phyloP scores from a whole-genome alignment of 1,140 invertebrate species.

The Drosophila subobscura region DNA sequence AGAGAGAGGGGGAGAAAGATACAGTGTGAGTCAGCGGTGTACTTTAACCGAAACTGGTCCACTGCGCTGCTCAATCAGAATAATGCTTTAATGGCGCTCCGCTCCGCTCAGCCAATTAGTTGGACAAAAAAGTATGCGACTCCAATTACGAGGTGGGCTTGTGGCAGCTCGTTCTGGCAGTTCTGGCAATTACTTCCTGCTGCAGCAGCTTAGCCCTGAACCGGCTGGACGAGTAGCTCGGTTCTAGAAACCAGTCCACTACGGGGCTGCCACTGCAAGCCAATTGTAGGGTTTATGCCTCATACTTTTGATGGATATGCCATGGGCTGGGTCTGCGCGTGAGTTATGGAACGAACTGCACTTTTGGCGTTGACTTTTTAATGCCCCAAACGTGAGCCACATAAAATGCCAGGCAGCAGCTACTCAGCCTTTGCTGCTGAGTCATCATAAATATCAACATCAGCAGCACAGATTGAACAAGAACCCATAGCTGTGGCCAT shows the following conservation, averaged over 20 bases:
- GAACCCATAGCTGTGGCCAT: conserved; percentile 48
- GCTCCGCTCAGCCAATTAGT: conserved; percentile 28
- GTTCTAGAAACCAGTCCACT: conserved; percentile 4
- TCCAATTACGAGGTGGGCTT: conserved; percentile 50
- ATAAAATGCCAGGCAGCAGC: conserved; percentile 35
- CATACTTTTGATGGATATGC: conserved; percentile 20
- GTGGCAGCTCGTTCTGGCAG: conserved; percentile 22
- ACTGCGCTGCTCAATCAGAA: conserved; percentile 71
- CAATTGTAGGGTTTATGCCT: conserved; percentile 19
- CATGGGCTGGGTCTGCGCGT: conserved; percentile 22
- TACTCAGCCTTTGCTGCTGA: conserved; percentile 15
- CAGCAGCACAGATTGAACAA: conserved; percentile 22
- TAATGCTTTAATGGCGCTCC: conserved; percentile 35
- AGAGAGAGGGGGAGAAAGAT: neutral
- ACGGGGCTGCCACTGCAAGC: conserved; percentile 8
- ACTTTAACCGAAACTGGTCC: conserved; percentile 63
- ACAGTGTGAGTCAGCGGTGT: conserved; percentile 56
- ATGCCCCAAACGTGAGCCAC: conserved; percentile 61
- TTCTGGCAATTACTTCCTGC: conserved; percentile 66
- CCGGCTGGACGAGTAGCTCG: conserved; percentile 36
- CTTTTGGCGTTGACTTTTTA: conserved; percentile 42
- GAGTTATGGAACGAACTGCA: conserved; percentile 48
- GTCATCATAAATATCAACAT: conserved; percentile 2
- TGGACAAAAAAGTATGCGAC: conserved; percentile 38
- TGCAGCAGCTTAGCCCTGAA: conserved; percentile 68